These are phyloP conservation scores for Coturnix japonica DNA, from an alignment of 2,113 vertebrate genomes.

Conservation along the genomic window DNA sequence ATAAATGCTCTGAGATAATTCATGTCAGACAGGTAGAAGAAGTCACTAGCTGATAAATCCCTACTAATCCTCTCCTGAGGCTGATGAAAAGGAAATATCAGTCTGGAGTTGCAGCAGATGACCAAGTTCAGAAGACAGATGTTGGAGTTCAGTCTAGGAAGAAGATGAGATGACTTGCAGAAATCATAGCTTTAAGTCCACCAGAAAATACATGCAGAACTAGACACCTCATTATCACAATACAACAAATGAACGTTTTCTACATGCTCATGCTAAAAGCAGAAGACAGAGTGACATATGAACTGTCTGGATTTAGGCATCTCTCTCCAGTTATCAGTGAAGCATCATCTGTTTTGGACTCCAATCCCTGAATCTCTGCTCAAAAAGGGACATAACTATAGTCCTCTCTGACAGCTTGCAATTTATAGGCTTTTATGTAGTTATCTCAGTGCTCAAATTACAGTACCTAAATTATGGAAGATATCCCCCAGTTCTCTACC, in stretches of 20 bases:
- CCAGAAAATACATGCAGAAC: neutral
- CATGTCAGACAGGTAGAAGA: neutral
- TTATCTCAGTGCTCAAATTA: neutral
- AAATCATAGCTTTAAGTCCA: neutral
- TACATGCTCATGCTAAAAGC: neutral
- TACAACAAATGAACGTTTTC: neutral
- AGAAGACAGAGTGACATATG: neutral
- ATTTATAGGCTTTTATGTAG: neutral
- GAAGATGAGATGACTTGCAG: neutral
- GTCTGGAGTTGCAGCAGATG: neutral
- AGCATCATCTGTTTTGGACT: neutral
- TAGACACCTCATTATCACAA: neutral
- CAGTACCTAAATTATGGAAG: neutral
- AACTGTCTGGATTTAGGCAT: neutral
- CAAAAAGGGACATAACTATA: neutral
- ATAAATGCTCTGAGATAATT: slow-evolving; percentile 3
- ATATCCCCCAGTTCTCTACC: neutral
- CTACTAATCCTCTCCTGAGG: neutral
- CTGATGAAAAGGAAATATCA: neutral
- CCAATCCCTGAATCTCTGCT: neutral
- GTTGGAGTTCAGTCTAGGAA: neutral
- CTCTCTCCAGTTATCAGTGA: neutral
- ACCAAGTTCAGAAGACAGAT: rapidly evolving
- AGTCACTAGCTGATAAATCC: neutral
- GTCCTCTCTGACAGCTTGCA: neutral